Conservation (phyloP, 2,888 invertebrate genomes). For the Willowsia nigromaculata region DNA sequence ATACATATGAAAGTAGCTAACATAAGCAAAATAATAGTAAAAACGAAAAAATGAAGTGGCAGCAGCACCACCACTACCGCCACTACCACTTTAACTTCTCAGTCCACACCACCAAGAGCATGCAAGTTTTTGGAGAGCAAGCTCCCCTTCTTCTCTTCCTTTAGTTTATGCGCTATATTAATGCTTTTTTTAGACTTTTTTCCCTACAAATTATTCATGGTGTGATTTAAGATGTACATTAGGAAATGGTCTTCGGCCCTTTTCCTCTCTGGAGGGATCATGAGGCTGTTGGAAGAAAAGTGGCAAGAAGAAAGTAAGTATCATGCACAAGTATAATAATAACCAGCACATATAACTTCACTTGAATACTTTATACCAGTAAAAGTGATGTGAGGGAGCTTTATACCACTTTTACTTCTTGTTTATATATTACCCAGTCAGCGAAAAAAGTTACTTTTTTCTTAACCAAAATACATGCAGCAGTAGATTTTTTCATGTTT, state of each 20-base stretch:
- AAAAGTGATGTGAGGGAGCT: constrained; percentile 64
- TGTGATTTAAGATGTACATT: constrained; percentile 79
- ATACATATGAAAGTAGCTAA: constrained; percentile 51
- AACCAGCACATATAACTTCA: constrained; percentile 6
- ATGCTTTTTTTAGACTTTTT: constrained; percentile 78
- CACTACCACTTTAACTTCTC: constrained; percentile 38
- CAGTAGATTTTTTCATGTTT: constrained; percentile 65
- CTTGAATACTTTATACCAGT: constrained; percentile 25
- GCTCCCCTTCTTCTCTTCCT: constrained; percentile 56
- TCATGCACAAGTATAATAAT: constrained; percentile 58
- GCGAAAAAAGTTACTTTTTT: constrained; percentile 67
- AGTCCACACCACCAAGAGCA: constrained; percentile 18
- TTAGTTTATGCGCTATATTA: constrained; percentile 78
- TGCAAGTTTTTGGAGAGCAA: constrained; percentile 22
- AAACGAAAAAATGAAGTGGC: constrained; percentile 67
- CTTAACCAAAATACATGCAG: constrained; percentile 62
- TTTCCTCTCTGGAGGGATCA: constrained; percentile 73
- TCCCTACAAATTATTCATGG: constrained; percentile 79
- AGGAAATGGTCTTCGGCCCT: constrained; percentile 77
- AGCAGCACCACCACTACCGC: constrained; percentile 22
- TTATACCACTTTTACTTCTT: constrained; percentile 59
- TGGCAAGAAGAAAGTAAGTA: constrained; percentile 48
- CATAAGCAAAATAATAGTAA: constrained; percentile 61
- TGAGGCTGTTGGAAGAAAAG: constrained; percentile 66
- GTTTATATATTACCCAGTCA: constrained; percentile 71